Evolutionary conservation across 1,140 invertebrate species (phyloP), one percentile per base, ranked within the genome.

Genomic region (Drosophila subobscura): DNA sequence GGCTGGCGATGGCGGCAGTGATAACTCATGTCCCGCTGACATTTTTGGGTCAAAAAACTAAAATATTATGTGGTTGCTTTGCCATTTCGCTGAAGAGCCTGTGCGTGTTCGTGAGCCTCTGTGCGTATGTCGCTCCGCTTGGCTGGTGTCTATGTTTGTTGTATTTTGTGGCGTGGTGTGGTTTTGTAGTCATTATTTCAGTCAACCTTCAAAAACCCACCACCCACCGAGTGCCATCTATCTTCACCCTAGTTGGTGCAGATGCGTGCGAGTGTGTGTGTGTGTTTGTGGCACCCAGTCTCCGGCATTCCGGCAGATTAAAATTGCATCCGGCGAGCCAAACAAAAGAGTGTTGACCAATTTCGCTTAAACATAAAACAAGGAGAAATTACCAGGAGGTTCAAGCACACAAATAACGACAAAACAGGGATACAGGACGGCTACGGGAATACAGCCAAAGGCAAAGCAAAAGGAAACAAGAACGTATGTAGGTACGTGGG

Each of bases 21-120:
- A 89, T 89, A 89, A 89, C 77, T 89, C 84, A 89, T 89, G 85
- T 79, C 72, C 85, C 53, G 77, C 85, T 89, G 84, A 89, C 84
- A 84, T 89, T 89, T 89, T 89, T 89, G 85, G 84, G 84, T 89
- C 84, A 89, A 89, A 89, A 74, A 89, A 89, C 85, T 79, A 89
- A 89, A 89, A 89, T 89, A 89, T 89, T 84, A 77, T 89, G 79
- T 75, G 73, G 70, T 59, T 45, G 57, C 46, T 60, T 45, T 79
- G 75, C 65, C 64, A 68, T 70, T 70, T 41, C 27, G 57, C 29
- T 51, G 49, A 45, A 70, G 42, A 16, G 22, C 40, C 40, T 51
- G 25, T 54, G 42, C 22, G 8, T 40, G 27, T n/a, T 16, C n/a
- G 49, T 42, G 5, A 52, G 33, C 40, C 52, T 40, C 65, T 65